Conservation (phyloP, 2,797 vertebrate genomes). For the Tolypeutes matacus region DNA sequence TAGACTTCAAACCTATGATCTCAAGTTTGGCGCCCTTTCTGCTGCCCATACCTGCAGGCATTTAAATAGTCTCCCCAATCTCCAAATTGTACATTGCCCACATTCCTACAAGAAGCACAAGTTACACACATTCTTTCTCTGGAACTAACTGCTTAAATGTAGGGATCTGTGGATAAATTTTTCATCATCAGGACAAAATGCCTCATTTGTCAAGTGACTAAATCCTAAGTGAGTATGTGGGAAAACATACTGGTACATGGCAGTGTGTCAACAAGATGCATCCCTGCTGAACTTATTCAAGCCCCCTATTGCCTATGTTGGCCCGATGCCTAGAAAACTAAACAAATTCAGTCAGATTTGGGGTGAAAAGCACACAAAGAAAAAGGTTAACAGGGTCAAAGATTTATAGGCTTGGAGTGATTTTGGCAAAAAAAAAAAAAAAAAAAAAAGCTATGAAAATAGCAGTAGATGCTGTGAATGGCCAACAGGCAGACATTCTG, state of each 20-base stretch:
- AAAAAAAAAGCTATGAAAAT: too few species aligned
- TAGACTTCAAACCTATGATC: neutral
- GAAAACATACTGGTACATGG: slow-evolving; percentile 16
- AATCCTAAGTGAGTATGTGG: slow-evolving; percentile 49
- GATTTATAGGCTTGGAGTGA: slow-evolving; percentile 26
- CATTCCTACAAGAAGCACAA: neutral
- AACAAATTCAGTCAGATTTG: slow-evolving; percentile 55
- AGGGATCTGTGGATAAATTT: slow-evolving; percentile 50
- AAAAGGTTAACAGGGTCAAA: slow-evolving; percentile 52
- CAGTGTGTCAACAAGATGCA: slow-evolving; percentile 54
- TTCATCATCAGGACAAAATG: slow-evolving; percentile 63
- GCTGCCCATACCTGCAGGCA: neutral
- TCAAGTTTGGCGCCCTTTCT: neutral
- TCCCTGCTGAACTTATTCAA: slow-evolving; percentile 60
- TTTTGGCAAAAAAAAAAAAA: slow-evolving; percentile 50
- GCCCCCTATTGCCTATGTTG: slow-evolving; percentile 56
- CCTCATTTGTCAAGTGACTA: slow-evolving; percentile 42
- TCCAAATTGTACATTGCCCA: neutral
- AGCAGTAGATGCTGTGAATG: neutral
- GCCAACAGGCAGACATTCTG: neutral
- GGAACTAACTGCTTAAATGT: slow-evolving; percentile 56
- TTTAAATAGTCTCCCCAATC: neutral
- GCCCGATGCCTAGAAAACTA: slow-evolving; percentile 66
- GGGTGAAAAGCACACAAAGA: neutral
- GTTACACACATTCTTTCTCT: slow-evolving; percentile 9